Percentiles rank a stretch among this genome's conserved stretches.
These are phyloP conservation scores for Hemiprocne comata DNA, from an alignment of 2,113 vertebrate genomes.

Conservation along the genomic window DNA sequence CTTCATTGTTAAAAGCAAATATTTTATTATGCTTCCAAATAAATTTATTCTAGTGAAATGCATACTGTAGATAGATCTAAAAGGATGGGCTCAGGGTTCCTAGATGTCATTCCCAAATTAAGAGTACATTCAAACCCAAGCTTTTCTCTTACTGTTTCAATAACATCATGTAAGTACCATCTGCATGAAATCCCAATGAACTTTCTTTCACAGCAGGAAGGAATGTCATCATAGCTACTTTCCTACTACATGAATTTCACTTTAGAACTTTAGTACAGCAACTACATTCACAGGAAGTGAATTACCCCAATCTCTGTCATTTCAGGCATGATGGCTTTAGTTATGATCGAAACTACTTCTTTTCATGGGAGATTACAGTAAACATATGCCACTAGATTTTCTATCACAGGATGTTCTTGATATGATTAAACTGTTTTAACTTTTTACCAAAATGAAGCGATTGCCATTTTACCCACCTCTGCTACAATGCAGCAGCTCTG, in stretches of 20 bases:
- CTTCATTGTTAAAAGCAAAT: background rate
- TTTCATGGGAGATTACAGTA: slow-evolving; percentile 26
- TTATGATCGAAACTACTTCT: background rate
- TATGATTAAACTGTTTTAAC: slow-evolving; percentile 20
- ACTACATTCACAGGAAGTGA: slow-evolving; percentile 16
- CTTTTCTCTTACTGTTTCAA: background rate
- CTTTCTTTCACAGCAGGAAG: slow-evolving; percentile 10
- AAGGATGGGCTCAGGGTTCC: background rate
- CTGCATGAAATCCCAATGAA: background rate
- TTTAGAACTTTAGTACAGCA: slow-evolving; percentile 42
- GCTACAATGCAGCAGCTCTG: background rate
- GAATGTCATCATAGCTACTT: slow-evolving; percentile 12
- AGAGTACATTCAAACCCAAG: background rate
- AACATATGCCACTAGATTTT: slow-evolving; percentile 5
- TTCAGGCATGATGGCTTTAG: slow-evolving; percentile 19
- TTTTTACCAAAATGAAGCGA: slow-evolving; percentile 32
- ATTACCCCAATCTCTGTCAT: slow-evolving; percentile 34
- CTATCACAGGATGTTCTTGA: background rate
- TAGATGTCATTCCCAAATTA: background rate
- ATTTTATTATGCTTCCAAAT: slow-evolving; percentile 9
- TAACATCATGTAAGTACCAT: background rate
- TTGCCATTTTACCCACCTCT: background rate
- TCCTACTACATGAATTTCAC: background rate
- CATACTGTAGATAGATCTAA: background rate
- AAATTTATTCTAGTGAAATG: slow-evolving; percentile 10